Percentiles rank a stretch among this genome's conserved stretches.
Evolutionary conservation across 2,888 invertebrate genomes (phyloP).

Genomic region (Colostygia pectinataria): DNA sequence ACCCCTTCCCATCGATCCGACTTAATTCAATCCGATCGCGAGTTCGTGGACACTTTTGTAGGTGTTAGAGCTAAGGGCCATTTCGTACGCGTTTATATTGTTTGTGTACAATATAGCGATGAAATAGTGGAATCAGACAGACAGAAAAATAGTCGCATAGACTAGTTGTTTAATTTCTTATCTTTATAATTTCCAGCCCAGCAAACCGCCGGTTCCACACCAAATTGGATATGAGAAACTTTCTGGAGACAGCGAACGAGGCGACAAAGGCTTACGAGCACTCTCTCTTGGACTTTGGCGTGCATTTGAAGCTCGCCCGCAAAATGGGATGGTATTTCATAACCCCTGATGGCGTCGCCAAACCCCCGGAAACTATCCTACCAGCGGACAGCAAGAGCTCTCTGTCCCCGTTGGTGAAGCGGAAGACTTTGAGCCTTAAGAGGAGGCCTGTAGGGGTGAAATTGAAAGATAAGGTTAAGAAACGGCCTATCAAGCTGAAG

Average conservation of each 20-base stretch:
- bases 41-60: too few relatives aligned
- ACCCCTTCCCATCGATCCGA: too few relatives aligned
- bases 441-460: constrained; percentile 38
- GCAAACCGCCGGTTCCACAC: constrained; percentile 70
- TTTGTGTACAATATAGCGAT: too few relatives aligned
- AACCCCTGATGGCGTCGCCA: constrained; percentile 47
- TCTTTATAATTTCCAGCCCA: constrained; percentile 52
- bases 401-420: constrained; percentile 58
- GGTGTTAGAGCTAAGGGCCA: too few relatives aligned
- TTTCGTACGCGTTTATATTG: too few relatives aligned
- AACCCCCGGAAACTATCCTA: constrained; percentile 41
- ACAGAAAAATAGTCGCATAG: too few relatives aligned
- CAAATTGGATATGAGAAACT: constrained; percentile 68
- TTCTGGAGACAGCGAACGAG: constrained; percentile 52
- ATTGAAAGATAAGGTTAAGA: constrained; percentile 33
- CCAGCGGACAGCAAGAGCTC: constrained; percentile 42
- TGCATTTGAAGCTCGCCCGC: constrained; percentile 69
- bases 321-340: constrained; percentile 70
- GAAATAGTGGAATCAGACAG: too few relatives aligned
- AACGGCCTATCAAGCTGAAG: constrained; percentile 38
- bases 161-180: too few relatives aligned
- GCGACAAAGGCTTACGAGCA: constrained; percentile 48
- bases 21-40: too few relatives aligned
- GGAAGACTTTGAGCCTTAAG: constrained; percentile 49
- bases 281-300: constrained; percentile 69